Conservation (phyloP, 2,113 vertebrate species). For the Sclerurus mexicanus region DNA sequence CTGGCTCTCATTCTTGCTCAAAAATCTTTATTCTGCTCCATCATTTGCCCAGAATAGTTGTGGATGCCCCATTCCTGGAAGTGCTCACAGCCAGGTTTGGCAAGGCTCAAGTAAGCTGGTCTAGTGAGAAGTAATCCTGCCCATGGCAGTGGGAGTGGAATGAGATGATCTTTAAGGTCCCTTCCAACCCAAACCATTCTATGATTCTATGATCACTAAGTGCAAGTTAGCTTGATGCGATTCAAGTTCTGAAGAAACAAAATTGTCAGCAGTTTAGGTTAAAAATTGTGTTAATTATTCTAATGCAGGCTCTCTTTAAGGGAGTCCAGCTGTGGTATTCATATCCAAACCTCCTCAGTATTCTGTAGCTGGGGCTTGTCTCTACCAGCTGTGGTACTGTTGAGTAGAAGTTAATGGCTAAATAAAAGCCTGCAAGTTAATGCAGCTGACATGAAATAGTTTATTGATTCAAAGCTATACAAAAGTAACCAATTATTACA, state of each 20-base stretch:
- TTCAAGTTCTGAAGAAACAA: not conserved
- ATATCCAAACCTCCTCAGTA: not conserved
- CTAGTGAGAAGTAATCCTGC: not conserved
- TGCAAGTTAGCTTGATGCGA: not conserved
- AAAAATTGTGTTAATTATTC: not conserved
- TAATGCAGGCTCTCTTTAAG: not conserved
- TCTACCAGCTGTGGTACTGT: not conserved
- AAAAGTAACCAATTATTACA: not conserved
- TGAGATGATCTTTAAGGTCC: not conserved
- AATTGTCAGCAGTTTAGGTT: not conserved
- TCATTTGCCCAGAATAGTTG: not conserved
- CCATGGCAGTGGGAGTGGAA: not conserved
- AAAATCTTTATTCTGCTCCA: not conserved
- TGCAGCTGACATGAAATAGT: not conserved
- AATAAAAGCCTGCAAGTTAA: not conserved
- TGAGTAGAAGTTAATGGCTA: not conserved
- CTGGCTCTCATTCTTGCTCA: not conserved
- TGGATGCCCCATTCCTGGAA: not conserved
- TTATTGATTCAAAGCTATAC: not conserved
- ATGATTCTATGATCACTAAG: not conserved
- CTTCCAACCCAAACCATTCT: not conserved
- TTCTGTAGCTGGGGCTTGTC: not conserved
- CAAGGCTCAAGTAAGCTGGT: not conserved
- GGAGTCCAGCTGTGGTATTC: not conserved
- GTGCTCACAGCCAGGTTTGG: rapidly evolving